Percentiles rank a stretch among this genome's conserved stretches.
Conservation (phyloP, 2,797 vertebrate species). For the Gymnoscopelus microlampas region DNA sequence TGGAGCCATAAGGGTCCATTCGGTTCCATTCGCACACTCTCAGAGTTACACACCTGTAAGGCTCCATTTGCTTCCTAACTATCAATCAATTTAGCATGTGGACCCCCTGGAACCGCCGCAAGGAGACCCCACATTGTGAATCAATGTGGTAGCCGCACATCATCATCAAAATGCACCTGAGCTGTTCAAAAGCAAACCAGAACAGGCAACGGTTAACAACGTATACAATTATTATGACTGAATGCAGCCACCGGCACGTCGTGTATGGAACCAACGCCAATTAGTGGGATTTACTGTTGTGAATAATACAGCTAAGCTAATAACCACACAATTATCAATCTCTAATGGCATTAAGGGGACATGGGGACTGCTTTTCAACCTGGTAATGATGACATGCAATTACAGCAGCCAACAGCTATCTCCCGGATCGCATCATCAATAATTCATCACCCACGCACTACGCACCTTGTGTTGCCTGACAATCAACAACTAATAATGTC, state of each 20-base stretch:
- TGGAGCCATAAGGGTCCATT: too few species aligned
- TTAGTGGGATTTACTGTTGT: constrained; percentile 68
- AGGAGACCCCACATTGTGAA: too few species aligned
- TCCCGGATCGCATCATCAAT: constrained; percentile 71
- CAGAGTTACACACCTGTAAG: too few species aligned
- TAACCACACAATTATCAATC: constrained; percentile 74
- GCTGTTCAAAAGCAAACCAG: too few species aligned
- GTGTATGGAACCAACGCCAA: constrained; percentile 41
- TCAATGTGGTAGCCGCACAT: too few species aligned
- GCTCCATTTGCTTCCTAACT: too few species aligned
- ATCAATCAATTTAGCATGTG: too few species aligned
- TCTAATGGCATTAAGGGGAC: constrained; percentile 75
- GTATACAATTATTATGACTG: constrained; percentile 8
- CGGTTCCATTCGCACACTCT: too few species aligned
- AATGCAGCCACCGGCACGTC: constrained; percentile 41
- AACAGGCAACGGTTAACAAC: too few species aligned
- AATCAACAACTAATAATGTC: constrained; percentile 59
- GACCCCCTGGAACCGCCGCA: too few species aligned
- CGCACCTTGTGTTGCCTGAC: constrained; percentile 59
- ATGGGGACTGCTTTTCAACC: constrained; percentile 69
- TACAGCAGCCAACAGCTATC: constrained; percentile 69
- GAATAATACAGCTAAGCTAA: constrained; percentile 74
- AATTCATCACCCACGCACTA: constrained; percentile 68
- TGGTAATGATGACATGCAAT: constrained; percentile 78
- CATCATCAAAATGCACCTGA: too few species aligned